Conservation (phyloP, 2,797 vertebrate species). For the Myotis daubentonii region DNA sequence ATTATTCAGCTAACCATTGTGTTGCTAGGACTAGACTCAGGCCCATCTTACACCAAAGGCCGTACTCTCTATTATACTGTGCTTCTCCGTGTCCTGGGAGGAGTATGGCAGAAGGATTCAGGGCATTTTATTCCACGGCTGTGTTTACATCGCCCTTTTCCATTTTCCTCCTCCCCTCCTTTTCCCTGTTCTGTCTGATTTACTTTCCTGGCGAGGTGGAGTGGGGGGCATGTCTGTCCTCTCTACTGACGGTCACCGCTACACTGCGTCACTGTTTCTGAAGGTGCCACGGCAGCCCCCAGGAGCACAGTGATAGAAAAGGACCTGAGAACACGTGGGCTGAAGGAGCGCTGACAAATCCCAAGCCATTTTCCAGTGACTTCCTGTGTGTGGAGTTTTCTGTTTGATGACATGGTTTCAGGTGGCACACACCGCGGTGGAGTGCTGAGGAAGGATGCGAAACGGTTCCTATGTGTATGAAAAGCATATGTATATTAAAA, state of each 20-base stretch:
- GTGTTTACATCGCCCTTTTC: not conserved
- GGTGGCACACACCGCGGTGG: rapidly evolving
- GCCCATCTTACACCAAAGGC: not conserved
- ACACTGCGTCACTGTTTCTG: not conserved
- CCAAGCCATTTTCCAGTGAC: not conserved
- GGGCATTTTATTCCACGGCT: not conserved
- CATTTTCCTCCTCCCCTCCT: not conserved
- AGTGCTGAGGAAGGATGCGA: not conserved
- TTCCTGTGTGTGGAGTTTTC: not conserved
- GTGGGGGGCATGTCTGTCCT: not conserved
- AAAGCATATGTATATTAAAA: not conserved
- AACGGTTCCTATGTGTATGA: not conserved
- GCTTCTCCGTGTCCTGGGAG: not conserved
- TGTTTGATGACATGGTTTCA: not conserved
- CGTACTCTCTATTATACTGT: not conserved
- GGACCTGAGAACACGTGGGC: not conserved
- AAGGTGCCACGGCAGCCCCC: not conserved
- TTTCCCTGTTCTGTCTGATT: not conserved
- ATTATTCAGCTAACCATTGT: not conserved
- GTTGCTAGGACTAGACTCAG: not conserved
- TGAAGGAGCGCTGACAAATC: not conserved
- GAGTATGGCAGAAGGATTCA: not conserved
- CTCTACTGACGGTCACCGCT: not conserved
- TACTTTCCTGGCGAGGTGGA: not conserved
- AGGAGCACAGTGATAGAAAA: not conserved